Percentiles rank a stretch among this genome's conserved stretches.
Conservation (phyloP, 2,888 invertebrate species). For the Zaprionus bogoriensis region DNA sequence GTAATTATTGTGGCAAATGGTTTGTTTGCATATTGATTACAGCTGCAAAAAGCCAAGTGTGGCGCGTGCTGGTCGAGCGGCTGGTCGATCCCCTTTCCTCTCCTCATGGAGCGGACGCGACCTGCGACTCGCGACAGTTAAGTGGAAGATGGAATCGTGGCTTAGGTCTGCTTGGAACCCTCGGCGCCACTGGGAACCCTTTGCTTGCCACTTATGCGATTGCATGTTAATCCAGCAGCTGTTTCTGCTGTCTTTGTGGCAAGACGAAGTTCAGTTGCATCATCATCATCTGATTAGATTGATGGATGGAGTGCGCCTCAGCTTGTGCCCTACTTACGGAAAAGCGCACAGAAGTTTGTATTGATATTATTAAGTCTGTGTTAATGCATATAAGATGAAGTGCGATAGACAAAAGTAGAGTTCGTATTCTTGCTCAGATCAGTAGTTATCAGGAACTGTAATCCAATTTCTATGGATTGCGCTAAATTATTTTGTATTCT, state of each 20-base stretch:
- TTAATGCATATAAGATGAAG: too few species aligned
- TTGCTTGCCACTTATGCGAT: background rate
- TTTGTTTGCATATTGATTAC: slow-evolving; percentile 80
- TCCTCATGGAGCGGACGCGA: background rate
- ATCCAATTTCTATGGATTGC: too few species aligned
- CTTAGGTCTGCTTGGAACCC: slow-evolving; percentile 25
- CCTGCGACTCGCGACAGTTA: background rate
- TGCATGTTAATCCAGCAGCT: background rate
- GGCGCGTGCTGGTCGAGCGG: background rate
- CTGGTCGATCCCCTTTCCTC: background rate
- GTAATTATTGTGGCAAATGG: slow-evolving; percentile 79
- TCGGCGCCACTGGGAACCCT: slow-evolving; percentile 1
- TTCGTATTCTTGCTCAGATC: too few species aligned
- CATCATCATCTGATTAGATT: background rate
- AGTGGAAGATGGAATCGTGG: slow-evolving; percentile 22
- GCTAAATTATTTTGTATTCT: too few species aligned
- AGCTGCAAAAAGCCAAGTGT: slow-evolving; percentile 68
- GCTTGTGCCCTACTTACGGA: too few species aligned
- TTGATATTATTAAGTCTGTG: too few species aligned
- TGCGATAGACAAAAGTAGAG: too few species aligned
- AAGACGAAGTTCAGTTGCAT: background rate
- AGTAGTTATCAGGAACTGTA: too few species aligned
- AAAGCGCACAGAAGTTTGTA: too few species aligned
- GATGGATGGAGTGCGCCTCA: too few species aligned
- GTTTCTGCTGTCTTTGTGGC: too few species aligned